These are phyloP conservation scores for Neogobius melanostomus DNA, from an alignment of 2,113 vertebrate species.

Conservation along the genomic window DNA sequence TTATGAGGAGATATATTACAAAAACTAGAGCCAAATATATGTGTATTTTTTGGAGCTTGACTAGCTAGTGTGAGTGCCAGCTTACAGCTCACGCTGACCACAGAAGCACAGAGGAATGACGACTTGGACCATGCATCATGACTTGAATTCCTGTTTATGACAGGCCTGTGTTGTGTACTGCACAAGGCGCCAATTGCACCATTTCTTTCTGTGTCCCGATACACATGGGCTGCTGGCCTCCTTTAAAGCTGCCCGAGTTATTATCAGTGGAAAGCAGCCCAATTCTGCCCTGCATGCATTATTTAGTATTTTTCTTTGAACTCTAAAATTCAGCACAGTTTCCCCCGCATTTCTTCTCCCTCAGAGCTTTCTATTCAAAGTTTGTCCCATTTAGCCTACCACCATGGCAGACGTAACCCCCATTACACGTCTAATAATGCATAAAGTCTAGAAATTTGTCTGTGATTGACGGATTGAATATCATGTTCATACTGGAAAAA, in stretches of 20 bases:
- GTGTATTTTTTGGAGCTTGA: constrained; percentile 1
- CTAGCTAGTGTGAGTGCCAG: constrained; percentile 17
- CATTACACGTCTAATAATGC: constrained; percentile 52
- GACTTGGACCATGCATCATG: constrained; percentile 56
- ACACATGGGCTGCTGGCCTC: constrained; percentile 58
- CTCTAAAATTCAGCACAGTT: constrained; percentile 71
- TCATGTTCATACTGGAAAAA: background rate
- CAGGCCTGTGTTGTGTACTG: constrained; percentile 59
- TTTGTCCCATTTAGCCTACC: constrained; percentile 72
- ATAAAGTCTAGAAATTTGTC: constrained; percentile 43
- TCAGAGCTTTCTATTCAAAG: constrained; percentile 64
- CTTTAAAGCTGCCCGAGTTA: constrained; percentile 73
- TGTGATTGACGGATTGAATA: constrained; percentile 35
- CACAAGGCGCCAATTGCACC: constrained; percentile 68
- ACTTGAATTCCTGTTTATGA: constrained; percentile 64
- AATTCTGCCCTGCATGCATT: constrained; percentile 77
- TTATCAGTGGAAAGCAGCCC: constrained; percentile 76
- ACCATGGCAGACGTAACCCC: constrained; percentile 50
- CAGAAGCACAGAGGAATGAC: constrained; percentile 44
- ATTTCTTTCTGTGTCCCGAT: constrained; percentile 68
- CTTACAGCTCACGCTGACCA: constrained; percentile 25
- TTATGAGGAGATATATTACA: background rate
- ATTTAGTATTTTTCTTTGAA: constrained; percentile 80
- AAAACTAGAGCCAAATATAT: background rate
- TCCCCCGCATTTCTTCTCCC: constrained; percentile 55